phyloP scores from a whole-genome alignment of 1,140 invertebrate genomes.

The Leptoteleia sp. region DNA sequence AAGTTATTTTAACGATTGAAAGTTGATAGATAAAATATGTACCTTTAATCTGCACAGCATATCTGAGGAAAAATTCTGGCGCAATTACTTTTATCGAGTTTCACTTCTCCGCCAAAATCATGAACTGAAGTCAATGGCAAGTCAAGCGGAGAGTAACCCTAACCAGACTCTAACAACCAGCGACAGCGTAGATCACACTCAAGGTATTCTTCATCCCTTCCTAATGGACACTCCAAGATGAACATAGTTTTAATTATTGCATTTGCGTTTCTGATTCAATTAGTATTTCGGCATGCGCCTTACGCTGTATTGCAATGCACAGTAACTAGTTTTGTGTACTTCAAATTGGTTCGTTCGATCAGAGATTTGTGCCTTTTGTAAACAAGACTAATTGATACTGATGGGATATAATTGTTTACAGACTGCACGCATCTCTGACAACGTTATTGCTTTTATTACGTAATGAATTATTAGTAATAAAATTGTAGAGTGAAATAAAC shows the following conservation, averaged over 20 bases:
- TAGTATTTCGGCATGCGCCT: constrained; percentile 59
- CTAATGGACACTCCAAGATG: neutral
- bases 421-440: no score
- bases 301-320: constrained; percentile 63
- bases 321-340: constrained; percentile 45
- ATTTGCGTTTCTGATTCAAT: constrained; percentile 45
- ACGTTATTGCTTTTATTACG: no score
- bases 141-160: constrained; percentile 76
- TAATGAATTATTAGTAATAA: no score
- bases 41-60: no score
- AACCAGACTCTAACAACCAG: constrained; percentile 74
- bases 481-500: no score
- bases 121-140: constrained; percentile 88
- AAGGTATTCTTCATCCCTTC: constrained; percentile 73
- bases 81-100: no score
- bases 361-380: constrained; percentile 8
- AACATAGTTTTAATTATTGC: constrained; percentile 44
- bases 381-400: constrained; percentile 7
- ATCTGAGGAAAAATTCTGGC: no score
- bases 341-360: constrained; percentile 3
- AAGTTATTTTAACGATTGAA: no score
- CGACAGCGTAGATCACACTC: constrained; percentile 77
- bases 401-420: no score
- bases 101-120: constrained; percentile 98
- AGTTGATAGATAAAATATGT: no score